Evolutionary conservation across 1,140 invertebrate species (phyloP).

Genomic region (Notospermus geniculatus): DNA sequence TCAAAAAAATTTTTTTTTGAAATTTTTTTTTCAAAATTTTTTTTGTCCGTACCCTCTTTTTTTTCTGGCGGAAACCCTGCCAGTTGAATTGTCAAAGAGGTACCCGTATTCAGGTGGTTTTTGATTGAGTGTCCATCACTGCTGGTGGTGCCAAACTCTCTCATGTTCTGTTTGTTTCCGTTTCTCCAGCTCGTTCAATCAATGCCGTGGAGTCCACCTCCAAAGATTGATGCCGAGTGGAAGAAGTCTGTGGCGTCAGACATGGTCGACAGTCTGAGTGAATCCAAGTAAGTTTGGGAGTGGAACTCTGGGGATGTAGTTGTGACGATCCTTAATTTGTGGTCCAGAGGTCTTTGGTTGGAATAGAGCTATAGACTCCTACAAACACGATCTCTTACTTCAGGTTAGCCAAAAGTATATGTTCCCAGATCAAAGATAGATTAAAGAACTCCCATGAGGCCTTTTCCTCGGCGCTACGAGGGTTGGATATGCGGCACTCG

Average conservation of each 20-base stretch:
- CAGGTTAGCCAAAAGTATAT: conserved; percentile 74
- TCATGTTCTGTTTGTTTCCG: conserved; percentile 18
- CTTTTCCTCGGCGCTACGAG: conserved; percentile 67
- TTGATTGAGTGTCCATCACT: too few species aligned
- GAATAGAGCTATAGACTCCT: too few species aligned
- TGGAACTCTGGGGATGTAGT: too few species aligned
- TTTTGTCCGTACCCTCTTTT: too few species aligned
- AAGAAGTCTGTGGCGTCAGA: conserved; percentile 70
- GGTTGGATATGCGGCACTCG: conserved; percentile 69
- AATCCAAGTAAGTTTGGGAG: conserved; percentile 52
- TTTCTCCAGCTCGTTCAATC: conserved; percentile 54
- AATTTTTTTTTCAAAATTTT: too few species aligned
- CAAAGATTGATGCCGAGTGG: conserved; percentile 70
- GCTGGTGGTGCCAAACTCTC: too few species aligned
- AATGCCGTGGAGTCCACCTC: conserved; percentile 67
- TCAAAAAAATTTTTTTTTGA: too few species aligned
- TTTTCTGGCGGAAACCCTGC: too few species aligned
- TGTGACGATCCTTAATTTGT: too few species aligned
- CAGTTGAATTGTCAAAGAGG: too few species aligned
- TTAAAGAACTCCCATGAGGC: conserved; percentile 68
- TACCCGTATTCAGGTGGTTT: too few species aligned
- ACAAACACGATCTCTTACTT: conserved; percentile 37
- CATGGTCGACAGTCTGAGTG: conserved; percentile 71
- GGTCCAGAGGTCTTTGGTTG: too few species aligned
- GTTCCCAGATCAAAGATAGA: conserved; percentile 67